Evolutionary conservation across 2,113 vertebrate genomes (phyloP).

Genomic region (Stigmatopora argus): DNA sequence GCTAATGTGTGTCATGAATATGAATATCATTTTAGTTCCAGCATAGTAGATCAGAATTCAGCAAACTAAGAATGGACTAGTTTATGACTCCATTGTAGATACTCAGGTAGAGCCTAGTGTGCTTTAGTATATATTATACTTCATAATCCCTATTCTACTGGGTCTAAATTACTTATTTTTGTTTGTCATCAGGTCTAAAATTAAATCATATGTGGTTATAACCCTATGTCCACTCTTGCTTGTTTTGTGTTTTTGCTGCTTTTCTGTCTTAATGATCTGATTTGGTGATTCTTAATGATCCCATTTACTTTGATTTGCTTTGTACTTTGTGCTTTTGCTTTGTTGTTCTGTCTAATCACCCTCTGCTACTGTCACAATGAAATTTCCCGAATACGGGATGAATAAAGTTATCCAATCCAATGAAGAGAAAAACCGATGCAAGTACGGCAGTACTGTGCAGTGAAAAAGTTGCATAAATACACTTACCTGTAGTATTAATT

Average conservation of each 20-base stretch:
- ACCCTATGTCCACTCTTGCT: too few relatives aligned
- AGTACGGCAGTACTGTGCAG: background rate
- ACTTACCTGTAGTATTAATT: constrained; percentile 5
- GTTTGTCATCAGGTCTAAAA: background rate
- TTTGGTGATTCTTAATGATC: too few relatives aligned
- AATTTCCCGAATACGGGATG: too few relatives aligned
- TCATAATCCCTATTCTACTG: background rate
- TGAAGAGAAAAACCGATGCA: background rate
- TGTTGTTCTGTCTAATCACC: too few relatives aligned
- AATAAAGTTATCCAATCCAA: too few relatives aligned
- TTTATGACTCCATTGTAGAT: background rate
- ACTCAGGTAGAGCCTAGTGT: background rate
- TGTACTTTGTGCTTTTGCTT: too few relatives aligned
- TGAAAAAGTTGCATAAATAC: background rate
- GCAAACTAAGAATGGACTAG: background rate
- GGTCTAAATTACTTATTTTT: background rate
- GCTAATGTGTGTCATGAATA: constrained; percentile 32
- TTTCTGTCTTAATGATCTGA: too few relatives aligned
- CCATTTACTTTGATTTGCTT: too few relatives aligned
- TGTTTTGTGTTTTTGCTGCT: too few relatives aligned
- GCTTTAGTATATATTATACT: background rate
- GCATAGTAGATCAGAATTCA: background rate
- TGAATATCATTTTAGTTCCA: constrained; percentile 19
- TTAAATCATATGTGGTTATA: background rate
- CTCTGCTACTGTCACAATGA: too few relatives aligned